Evolutionary conservation across 2,113 vertebrate species (phyloP).

Genomic region (Blennius ocellaris): DNA sequence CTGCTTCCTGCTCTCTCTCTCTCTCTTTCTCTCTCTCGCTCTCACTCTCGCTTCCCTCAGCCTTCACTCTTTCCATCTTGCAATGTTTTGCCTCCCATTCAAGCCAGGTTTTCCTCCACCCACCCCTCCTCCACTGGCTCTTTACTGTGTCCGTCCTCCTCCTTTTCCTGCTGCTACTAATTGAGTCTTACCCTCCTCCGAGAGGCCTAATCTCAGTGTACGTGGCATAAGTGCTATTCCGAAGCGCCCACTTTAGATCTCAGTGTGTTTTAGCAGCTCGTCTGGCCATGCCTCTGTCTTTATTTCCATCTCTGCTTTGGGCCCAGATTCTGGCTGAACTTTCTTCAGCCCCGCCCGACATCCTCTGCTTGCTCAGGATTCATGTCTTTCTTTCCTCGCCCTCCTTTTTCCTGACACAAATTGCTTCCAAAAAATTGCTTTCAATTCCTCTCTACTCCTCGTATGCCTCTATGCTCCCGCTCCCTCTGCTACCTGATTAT

Average conservation of each 20-base stretch:
- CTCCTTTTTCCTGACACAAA: constrained; percentile 34
- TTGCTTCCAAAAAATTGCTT: constrained; percentile 10
- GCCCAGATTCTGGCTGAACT: constrained; percentile 12
- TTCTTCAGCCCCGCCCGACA: constrained; percentile 9
- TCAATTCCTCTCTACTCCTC: constrained; percentile 19
- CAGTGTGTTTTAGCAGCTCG: constrained; percentile 34
- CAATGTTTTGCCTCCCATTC: constrained; percentile 15
- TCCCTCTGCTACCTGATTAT: constrained; percentile 28
- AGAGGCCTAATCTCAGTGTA: constrained; percentile 60
- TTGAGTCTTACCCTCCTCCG: constrained; percentile 48
- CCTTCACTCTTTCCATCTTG: constrained; percentile 13
- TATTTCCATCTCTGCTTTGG: constrained; percentile 35
- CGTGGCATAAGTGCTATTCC: constrained; percentile 49
- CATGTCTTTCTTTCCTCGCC: constrained; percentile 29
- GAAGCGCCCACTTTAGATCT: constrained; percentile 36
- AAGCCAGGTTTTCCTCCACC: constrained; percentile 12
- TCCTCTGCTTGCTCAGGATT: neutral
- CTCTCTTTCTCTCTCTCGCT: constrained; percentile 18
- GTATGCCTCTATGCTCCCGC: neutral
- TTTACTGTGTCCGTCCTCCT: constrained; percentile 8
- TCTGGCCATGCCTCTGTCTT: constrained; percentile 35
- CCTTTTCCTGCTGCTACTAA: constrained; percentile 49
- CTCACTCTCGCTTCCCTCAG: constrained; percentile 30
- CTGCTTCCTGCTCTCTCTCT: neutral
- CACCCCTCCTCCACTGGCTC: constrained; percentile 11